These are phyloP conservation scores for Strix occidentalis DNA, from an alignment of 2,797 vertebrate species.

Conservation along the genomic window DNA sequence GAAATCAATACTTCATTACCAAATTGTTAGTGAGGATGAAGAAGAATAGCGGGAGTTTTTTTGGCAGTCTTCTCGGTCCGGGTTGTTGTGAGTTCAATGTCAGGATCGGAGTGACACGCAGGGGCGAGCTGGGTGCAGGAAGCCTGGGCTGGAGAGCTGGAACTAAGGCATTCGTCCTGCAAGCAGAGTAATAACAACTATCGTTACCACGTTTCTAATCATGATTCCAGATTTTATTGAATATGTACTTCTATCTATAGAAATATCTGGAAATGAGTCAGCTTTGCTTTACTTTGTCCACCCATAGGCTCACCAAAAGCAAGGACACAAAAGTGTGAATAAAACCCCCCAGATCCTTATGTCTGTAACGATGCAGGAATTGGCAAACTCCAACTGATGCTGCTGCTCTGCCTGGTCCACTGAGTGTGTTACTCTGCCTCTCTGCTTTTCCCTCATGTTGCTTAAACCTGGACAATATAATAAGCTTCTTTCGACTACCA, in stretches of 20 bases:
- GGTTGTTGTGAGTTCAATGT: constrained; percentile 91
- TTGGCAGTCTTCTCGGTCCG: constrained; percentile 85
- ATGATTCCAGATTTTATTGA: not conserved
- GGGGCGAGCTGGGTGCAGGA: constrained; percentile 75
- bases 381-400: not conserved
- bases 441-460: not conserved
- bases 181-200: constrained; percentile 54
- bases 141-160: constrained; percentile 68
- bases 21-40: constrained; percentile 99
- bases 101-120: constrained; percentile 81
- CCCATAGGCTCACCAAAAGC: not conserved
- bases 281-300: not conserved
- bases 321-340: accelerated
- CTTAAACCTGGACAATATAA: not conserved
- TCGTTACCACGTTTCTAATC: not conserved
- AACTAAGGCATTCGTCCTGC: constrained; percentile 80
- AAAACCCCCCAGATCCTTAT: not conserved
- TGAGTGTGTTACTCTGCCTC: not conserved
- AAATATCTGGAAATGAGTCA: not conserved
- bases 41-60: constrained; percentile 88
- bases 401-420: not conserved
- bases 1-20: constrained; percentile 99
- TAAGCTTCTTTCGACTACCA: not conserved
- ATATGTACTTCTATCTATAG: not conserved
- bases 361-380: accelerated